phyloP scores from a whole-genome alignment of 2,888 invertebrate species.

The Sesia apiformis region DNA sequence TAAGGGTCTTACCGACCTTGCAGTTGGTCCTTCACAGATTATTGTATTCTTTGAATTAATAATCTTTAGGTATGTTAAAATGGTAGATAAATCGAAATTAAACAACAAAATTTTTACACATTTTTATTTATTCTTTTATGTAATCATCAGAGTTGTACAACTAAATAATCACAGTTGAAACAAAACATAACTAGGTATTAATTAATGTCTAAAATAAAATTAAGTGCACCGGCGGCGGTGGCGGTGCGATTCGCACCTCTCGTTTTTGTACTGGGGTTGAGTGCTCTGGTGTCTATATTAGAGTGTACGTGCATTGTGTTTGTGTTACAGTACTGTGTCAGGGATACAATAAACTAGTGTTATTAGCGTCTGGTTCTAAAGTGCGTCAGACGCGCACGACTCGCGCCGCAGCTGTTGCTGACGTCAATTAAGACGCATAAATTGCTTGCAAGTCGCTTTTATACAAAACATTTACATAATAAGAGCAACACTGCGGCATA shows the following conservation, averaged over 20 bases:
- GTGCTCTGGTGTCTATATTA: constrained; percentile 56
- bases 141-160: constrained; percentile 75
- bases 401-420: constrained; percentile 5
- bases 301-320: constrained; percentile 11
- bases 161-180: constrained; percentile 78
- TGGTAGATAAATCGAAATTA: constrained; percentile 23
- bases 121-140: constrained; percentile 72
- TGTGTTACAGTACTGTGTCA: background rate
- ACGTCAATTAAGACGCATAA: constrained; percentile 12
- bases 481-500: background rate
- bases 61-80: too few relatives aligned
- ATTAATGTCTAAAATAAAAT: constrained; percentile 58
- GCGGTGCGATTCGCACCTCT: constrained; percentile 10
- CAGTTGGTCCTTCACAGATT: too few relatives aligned
- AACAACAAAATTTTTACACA: constrained; percentile 36
- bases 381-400: too few relatives aligned
- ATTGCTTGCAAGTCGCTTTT: constrained; percentile 4
- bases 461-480: background rate
- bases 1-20: too few relatives aligned
- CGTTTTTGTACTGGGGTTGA: constrained; percentile 56
- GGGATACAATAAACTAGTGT: background rate
- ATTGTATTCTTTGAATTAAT: too few relatives aligned
- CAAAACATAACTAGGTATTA: constrained; percentile 64
- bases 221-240: constrained; percentile 25
- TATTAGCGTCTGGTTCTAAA: too few relatives aligned